Conservation (phyloP, 1,140 invertebrate genomes). For the Vollenhovia emeryi region DNA sequence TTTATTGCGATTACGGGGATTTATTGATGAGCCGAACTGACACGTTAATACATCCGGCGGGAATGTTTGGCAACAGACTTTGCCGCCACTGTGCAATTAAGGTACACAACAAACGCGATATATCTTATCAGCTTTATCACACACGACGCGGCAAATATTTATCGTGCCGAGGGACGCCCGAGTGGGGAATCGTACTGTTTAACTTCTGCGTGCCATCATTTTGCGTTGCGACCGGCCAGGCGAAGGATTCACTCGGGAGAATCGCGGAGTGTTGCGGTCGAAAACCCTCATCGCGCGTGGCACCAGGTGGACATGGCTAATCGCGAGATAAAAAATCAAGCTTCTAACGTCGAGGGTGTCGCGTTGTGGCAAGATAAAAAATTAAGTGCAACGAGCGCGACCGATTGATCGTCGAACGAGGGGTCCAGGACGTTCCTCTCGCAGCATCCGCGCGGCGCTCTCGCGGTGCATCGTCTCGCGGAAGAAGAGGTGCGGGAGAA, state of each 20-base stretch:
- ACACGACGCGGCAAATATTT: slow-evolving; percentile 42
- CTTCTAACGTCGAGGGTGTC: not conserved
- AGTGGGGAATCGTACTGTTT: not conserved
- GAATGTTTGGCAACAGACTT: slow-evolving; percentile 1
- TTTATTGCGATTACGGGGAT: not conserved
- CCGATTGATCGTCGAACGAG: not conserved
- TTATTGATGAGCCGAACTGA: not conserved
- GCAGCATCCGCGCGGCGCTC: too few species aligned
- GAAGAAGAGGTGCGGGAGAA: not conserved
- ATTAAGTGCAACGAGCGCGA: not conserved
- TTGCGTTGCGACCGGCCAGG: not conserved
- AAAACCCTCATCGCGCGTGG: not conserved
- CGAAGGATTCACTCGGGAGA: not conserved
- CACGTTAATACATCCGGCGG: not conserved
- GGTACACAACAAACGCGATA: slow-evolving; percentile 11
- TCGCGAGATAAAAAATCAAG: not conserved
- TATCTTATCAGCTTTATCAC: slow-evolving; percentile 49
- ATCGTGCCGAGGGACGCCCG: not conserved
- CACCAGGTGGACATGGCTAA: not conserved
- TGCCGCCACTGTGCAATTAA: not conserved
- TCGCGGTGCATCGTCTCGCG: not conserved
- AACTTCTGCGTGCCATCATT: slow-evolving; percentile 12
- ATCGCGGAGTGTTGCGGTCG: not conserved
- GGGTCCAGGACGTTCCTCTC: not conserved
- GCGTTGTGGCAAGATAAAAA: not conserved